These are phyloP conservation scores for Ammodramus savannarum DNA, from an alignment of 2,113 vertebrate genomes.

Conservation along the genomic window DNA sequence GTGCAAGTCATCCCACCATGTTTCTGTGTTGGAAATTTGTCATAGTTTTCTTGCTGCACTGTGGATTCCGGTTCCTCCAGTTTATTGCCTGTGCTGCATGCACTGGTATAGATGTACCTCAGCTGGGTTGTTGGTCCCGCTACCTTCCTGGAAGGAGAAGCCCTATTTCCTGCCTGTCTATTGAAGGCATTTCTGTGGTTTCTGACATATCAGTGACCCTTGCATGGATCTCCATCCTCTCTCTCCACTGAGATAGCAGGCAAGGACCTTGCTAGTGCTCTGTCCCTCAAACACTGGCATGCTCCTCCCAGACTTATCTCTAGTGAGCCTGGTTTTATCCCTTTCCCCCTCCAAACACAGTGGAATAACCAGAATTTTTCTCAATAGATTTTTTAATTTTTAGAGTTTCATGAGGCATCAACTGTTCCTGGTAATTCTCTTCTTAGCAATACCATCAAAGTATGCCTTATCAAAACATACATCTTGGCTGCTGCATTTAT, in stretches of 20 bases:
- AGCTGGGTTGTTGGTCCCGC: neutral
- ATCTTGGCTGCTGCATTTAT: conserved; percentile 12
- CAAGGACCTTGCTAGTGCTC: accelerated
- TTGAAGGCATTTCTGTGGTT: neutral
- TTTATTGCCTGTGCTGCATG: neutral
- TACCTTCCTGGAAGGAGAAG: neutral
- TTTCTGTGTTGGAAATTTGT: neutral
- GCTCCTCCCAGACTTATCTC: neutral
- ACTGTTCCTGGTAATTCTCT: neutral
- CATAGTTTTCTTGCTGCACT: neutral
- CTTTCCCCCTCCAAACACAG: neutral
- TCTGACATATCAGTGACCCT: neutral
- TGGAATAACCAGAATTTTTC: neutral
- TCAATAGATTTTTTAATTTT: neutral
- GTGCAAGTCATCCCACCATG: neutral
- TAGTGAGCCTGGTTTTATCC: neutral
- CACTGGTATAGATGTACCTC: neutral
- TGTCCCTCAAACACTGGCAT: neutral
- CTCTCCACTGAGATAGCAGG: neutral
- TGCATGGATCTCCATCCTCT: neutral
- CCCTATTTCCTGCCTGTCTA: neutral
- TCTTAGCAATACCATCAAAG: neutral
- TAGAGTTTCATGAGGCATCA: neutral
- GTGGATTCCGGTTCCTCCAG: neutral
- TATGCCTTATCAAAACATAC: conserved; percentile 6